Evolutionary conservation across 2,797 vertebrate genomes (phyloP).

Genomic region (Hemitrygon akajei): DNA sequence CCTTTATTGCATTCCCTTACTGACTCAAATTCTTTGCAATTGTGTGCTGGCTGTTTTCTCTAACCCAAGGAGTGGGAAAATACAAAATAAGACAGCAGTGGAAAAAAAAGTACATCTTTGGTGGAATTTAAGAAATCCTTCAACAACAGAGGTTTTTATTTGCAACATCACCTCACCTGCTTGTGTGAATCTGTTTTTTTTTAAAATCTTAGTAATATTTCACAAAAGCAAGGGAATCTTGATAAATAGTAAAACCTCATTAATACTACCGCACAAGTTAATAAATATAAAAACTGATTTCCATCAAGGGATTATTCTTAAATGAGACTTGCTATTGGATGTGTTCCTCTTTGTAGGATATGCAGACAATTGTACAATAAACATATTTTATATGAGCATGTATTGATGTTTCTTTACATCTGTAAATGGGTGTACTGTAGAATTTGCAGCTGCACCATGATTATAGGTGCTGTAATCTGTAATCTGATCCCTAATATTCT

Average conservation of each 20-base stretch:
- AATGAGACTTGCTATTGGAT: neutral
- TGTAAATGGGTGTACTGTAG: neutral
- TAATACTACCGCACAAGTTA: neutral
- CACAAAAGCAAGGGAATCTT: neutral
- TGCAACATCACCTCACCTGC: neutral
- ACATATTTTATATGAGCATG: no score
- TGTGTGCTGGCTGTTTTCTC: neutral
- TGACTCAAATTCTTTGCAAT: slow-evolving; percentile 46
- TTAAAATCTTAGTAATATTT: neutral
- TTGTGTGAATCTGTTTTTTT: slow-evolving; percentile 13
- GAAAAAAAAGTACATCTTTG: neutral
- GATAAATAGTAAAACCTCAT: neutral
- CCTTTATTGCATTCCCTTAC: slow-evolving; percentile 50
- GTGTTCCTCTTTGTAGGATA: neutral
- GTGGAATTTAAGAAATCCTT: slow-evolving; percentile 19
- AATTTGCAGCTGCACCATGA: neutral
- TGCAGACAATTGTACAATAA: neutral
- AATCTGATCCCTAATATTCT: neutral
- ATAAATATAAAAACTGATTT: neutral
- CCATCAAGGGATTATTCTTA: neutral
- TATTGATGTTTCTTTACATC: neutral
- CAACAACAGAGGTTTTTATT: slow-evolving; percentile 8
- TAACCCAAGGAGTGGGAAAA: slow-evolving; percentile 30
- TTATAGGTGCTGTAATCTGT: neutral
- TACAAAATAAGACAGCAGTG: neutral